phyloP scores from a whole-genome alignment of 2,113 vertebrate genomes.

The Microtus ochrogaster region DNA sequence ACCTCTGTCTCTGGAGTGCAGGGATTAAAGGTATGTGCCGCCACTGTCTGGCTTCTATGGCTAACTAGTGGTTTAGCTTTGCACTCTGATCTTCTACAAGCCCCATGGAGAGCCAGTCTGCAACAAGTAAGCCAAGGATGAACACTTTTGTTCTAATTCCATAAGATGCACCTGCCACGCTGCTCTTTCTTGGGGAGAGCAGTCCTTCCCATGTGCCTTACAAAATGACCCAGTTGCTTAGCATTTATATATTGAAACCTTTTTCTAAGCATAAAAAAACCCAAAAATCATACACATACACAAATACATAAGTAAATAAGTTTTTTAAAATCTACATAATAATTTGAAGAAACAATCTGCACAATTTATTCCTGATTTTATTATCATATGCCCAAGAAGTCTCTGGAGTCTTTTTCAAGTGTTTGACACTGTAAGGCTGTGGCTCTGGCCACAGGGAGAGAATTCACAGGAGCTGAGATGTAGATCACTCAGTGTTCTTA shows the following conservation, averaged over 20 bases:
- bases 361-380: background rate
- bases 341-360: background rate
- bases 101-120: background rate
- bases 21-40: too few relatives aligned
- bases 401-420: background rate
- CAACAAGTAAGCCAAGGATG: background rate
- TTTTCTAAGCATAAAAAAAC: background rate
- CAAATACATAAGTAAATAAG: background rate
- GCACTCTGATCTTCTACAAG: too few relatives aligned
- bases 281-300: background rate
- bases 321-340: background rate
- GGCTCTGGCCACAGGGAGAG: background rate
- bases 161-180: background rate
- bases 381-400: background rate
- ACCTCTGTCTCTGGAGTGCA: too few relatives aligned
- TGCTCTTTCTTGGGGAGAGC: background rate
- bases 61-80: too few relatives aligned
- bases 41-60: too few relatives aligned
- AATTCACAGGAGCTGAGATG: background rate
- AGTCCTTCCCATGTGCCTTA: background rate
- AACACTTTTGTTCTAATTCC: background rate
- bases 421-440: background rate
- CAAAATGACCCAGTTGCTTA: constrained; percentile 30
- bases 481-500: background rate
- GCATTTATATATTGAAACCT: background rate